Evolutionary conservation across 2,113 vertebrate species (phyloP).

Genomic region (Erinaceus europaeus): DNA sequence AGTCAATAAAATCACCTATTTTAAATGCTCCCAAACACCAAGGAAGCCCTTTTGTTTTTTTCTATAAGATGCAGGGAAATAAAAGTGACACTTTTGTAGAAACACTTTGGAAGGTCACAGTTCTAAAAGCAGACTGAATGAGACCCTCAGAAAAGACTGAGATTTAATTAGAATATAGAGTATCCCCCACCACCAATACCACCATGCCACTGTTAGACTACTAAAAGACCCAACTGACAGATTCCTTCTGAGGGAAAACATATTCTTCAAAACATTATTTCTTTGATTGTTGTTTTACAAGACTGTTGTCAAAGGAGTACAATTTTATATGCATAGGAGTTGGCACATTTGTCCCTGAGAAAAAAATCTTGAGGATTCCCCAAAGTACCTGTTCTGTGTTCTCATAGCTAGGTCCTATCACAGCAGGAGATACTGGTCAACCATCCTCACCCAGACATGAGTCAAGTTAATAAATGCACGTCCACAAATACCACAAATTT

Average conservation of each 20-base stretch:
- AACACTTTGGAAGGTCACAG: not conserved
- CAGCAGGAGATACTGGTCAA: not conserved
- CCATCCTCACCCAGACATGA: not conserved
- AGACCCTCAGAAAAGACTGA: not conserved
- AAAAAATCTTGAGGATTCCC: too few relatives aligned
- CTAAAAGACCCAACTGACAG: not conserved
- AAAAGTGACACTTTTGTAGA: not conserved
- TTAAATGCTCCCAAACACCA: too few relatives aligned
- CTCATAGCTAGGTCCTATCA: not conserved
- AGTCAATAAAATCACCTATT: too few relatives aligned
- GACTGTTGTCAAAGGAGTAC: too few relatives aligned
- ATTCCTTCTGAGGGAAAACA: conserved; percentile 1
- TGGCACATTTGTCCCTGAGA: too few relatives aligned
- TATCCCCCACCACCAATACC: not conserved
- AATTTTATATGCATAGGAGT: too few relatives aligned
- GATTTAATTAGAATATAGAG: not conserved
- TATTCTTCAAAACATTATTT: too few relatives aligned
- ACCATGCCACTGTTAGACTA: not conserved
- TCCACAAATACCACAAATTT: not conserved
- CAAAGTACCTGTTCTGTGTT: not conserved
- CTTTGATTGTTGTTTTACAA: too few relatives aligned
- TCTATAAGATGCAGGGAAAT: not conserved
- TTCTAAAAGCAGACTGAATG: too few relatives aligned
- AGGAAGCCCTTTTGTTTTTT: too few relatives aligned
- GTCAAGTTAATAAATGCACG: not conserved